phyloP scores from a whole-genome alignment of 2,113 vertebrate genomes.

The Rhynchopsitta pachyrhyncha region DNA sequence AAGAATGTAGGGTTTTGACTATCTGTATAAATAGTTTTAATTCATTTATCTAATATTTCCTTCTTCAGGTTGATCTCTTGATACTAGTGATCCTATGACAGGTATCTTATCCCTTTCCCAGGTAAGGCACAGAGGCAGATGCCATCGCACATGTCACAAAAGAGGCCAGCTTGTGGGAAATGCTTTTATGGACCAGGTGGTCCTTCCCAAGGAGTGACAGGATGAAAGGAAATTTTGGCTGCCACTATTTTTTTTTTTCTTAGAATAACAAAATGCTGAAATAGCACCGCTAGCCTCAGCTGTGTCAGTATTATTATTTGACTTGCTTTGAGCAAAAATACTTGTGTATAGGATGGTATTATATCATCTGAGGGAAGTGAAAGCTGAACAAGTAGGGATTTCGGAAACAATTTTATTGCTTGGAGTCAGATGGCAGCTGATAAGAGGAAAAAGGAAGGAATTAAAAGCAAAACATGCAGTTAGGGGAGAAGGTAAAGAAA shows the following conservation, averaged over 20 bases:
- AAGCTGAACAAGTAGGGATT: not conserved
- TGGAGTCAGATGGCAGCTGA: not conserved
- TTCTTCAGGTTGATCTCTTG: not conserved
- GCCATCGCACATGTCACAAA: rapidly evolving
- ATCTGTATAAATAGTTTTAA: not conserved
- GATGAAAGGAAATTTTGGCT: rapidly evolving
- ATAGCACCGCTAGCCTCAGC: not conserved
- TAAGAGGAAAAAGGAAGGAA: not conserved
- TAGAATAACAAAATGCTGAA: not conserved
- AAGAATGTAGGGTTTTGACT: not conserved
- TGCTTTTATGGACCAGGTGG: not conserved
- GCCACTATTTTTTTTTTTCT: not conserved
- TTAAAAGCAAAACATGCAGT: not conserved
- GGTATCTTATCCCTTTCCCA: too few relatives aligned
- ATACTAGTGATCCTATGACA: rapidly evolving
- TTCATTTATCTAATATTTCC: not conserved
- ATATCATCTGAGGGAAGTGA: not conserved
- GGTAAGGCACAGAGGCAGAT: not conserved
- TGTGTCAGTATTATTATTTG: not conserved
- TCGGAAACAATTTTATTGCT: not conserved
- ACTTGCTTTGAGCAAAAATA: not conserved
- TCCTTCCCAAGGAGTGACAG: not conserved
- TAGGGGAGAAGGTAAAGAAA: not conserved
- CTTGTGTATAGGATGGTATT: not conserved
- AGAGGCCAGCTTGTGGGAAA: not conserved